Evolutionary conservation across 2,888 invertebrate species (phyloP).

Genomic region (Pheosia gnoma): DNA sequence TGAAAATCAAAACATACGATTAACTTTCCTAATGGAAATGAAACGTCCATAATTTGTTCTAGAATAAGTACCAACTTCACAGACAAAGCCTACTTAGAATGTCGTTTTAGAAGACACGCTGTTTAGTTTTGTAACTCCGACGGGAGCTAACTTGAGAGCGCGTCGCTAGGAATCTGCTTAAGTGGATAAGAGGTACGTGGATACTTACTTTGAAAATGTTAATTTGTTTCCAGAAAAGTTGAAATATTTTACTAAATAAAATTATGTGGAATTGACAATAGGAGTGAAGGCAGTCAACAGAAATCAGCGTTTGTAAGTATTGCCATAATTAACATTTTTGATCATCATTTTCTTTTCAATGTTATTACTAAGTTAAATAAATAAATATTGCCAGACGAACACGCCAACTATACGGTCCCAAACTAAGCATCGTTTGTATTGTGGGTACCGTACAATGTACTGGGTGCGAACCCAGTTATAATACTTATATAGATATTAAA

Average conservation of each 20-base stretch:
- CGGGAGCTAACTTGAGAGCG: conserved; percentile 25
- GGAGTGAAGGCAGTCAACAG: too few relatives aligned
- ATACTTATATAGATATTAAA: too few relatives aligned
- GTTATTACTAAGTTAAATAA: too few relatives aligned
- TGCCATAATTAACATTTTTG: too few relatives aligned
- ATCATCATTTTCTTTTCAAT: too few relatives aligned
- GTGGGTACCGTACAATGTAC: too few relatives aligned
- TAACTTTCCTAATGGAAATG: conserved; percentile 16
- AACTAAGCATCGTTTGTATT: too few relatives aligned
- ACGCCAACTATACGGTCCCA: too few relatives aligned
- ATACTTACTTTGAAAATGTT: conserved; percentile 28
- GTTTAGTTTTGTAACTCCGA: conserved; percentile 42
- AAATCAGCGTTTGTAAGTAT: too few relatives aligned
- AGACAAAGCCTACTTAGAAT: conserved; percentile 41
- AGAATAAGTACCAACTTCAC: conserved; percentile 24
- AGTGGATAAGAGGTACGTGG: conserved; percentile 36
- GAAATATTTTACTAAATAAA: background rate
- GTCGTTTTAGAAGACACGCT: conserved; percentile 31
- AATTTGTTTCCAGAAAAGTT: conserved; percentile 16
- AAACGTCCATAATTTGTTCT: conserved; percentile 32
- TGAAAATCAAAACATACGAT: conserved; percentile 9
- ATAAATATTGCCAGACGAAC: too few relatives aligned
- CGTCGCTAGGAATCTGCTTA: conserved; percentile 36
- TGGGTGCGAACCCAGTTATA: too few relatives aligned
- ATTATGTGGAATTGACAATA: background rate